These are phyloP conservation scores for Tautogolabrus adspersus DNA, from an alignment of 2,113 vertebrate species.

Conservation along the genomic window DNA sequence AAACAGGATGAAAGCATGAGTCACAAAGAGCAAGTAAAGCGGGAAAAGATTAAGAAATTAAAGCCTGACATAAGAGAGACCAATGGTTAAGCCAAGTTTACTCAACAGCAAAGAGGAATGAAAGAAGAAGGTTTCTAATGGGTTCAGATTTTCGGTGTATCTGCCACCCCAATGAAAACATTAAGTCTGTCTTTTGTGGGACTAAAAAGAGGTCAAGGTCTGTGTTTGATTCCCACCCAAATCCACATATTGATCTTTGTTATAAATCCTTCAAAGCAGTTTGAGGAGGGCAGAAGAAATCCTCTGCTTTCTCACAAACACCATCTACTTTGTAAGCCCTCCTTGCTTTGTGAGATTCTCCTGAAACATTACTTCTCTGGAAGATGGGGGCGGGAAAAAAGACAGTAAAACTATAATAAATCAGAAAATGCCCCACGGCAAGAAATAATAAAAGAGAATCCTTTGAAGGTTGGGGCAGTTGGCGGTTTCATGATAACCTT, in stretches of 20 bases:
- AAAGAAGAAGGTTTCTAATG: conserved; percentile 25
- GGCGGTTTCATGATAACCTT: conserved; percentile 78
- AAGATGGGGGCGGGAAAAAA: conserved; percentile 35
- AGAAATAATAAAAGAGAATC: conserved; percentile 30
- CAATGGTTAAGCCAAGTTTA: conserved; percentile 41
- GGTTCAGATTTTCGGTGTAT: conserved; percentile 26
- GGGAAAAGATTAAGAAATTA: conserved; percentile 39
- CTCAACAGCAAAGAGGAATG: conserved; percentile 32
- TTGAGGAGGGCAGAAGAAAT: conserved; percentile 48
- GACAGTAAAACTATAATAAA: conserved; percentile 60
- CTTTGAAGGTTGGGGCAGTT: conserved; percentile 70
- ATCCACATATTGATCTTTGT: conserved; percentile 67
- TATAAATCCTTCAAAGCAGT: conserved; percentile 69
- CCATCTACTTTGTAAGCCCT: conserved; percentile 4
- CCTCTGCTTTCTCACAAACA: conserved; percentile 58
- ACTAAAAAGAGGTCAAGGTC: conserved; percentile 63
- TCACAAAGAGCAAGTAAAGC: conserved; percentile 28
- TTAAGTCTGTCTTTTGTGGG: conserved; percentile 55
- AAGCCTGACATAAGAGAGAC: conserved; percentile 20
- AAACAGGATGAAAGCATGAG: conserved; percentile 12
- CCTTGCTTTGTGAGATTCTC: conserved; percentile 18
- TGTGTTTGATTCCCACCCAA: conserved; percentile 63
- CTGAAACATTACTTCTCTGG: conserved; percentile 44
- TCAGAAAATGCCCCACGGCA: conserved; percentile 44
- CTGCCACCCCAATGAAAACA: conserved; percentile 35